These are phyloP conservation scores for Hemicrepidius hirtus DNA, from an alignment of 2,888 invertebrate genomes.

Conservation along the genomic window DNA sequence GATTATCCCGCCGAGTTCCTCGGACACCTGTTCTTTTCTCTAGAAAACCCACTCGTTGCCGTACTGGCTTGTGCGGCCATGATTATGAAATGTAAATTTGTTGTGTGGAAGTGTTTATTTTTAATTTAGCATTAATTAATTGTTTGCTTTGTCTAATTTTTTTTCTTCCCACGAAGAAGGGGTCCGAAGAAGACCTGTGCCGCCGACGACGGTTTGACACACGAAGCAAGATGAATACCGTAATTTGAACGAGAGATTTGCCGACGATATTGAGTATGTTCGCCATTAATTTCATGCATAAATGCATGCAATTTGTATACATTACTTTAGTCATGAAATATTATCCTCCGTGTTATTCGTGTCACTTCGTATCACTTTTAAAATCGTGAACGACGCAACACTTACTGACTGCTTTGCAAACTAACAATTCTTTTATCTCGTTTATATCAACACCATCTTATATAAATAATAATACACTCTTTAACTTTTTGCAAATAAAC, in stretches of 20 bases:
- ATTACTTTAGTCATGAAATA: conserved; percentile 55
- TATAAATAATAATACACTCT: conserved; percentile 9
- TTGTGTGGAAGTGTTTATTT: conserved; percentile 31
- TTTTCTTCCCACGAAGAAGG: conserved; percentile 18
- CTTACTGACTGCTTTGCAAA: background rate
- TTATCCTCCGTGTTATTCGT: conserved; percentile 44
- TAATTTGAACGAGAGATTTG: conserved; percentile 57
- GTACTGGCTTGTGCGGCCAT: conserved; percentile 3
- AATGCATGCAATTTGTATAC: conserved; percentile 63
- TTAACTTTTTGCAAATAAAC: conserved; percentile 24
- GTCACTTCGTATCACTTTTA: conserved; percentile 47
- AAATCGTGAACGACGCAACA: conserved; percentile 31
- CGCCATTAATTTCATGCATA: conserved; percentile 63
- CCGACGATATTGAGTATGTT: conserved; percentile 57
- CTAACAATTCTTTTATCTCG: background rate
- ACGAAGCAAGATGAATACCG: conserved; percentile 55
- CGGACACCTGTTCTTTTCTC: conserved; percentile 53
- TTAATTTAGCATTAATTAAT: conserved; percentile 33
- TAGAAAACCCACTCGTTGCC: conserved; percentile 17
- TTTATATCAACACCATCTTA: background rate
- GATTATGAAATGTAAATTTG: conserved; percentile 29
- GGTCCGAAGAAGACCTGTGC: too few relatives aligned
- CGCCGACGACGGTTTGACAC: conserved; percentile 34
- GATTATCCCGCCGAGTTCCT: conserved; percentile 49
- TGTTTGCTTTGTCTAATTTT: conserved; percentile 22